These are phyloP conservation scores for Psephotus haematonotus DNA, from an alignment of 2,113 vertebrate genomes.

Conservation along the genomic window DNA sequence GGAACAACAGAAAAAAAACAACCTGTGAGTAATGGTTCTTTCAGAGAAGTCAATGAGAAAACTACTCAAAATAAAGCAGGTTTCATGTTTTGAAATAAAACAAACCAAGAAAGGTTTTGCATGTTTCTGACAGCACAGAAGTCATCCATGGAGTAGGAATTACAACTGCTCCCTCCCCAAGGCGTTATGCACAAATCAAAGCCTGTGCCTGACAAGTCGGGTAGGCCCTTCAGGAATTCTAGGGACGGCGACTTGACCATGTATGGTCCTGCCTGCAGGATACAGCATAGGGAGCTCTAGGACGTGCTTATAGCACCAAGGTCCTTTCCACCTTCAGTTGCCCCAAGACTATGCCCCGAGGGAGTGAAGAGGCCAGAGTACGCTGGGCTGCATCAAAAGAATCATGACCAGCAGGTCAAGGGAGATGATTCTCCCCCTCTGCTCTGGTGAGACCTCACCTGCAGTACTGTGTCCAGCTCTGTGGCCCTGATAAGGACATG, in stretches of 20 bases:
- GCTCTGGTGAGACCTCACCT: neutral
- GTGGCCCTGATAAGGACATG: neutral
- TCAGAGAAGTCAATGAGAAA: neutral
- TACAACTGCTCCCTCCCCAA: neutral
- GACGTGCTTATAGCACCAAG: neutral
- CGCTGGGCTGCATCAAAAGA: neutral
- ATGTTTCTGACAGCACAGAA: neutral
- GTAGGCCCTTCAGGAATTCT: neutral
- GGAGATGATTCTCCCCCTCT: neutral
- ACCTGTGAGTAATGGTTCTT: neutral
- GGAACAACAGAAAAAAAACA: neutral
- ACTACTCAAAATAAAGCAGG: neutral
- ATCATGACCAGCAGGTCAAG: neutral
- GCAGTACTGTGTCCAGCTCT: neutral
- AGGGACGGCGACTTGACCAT: accelerated
- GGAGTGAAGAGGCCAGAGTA: neutral
- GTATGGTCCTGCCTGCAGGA: neutral
- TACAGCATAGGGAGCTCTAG: neutral
- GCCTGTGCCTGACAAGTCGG: accelerated
- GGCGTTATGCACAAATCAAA: neutral
- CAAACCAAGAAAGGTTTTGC: neutral
- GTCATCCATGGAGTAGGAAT: neutral
- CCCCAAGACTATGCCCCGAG: neutral
- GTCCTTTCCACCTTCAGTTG: neutral
- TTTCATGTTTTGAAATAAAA: neutral